Conservation (phyloP, 2,888 invertebrate genomes). For the Ypsolopha sequella region DNA sequence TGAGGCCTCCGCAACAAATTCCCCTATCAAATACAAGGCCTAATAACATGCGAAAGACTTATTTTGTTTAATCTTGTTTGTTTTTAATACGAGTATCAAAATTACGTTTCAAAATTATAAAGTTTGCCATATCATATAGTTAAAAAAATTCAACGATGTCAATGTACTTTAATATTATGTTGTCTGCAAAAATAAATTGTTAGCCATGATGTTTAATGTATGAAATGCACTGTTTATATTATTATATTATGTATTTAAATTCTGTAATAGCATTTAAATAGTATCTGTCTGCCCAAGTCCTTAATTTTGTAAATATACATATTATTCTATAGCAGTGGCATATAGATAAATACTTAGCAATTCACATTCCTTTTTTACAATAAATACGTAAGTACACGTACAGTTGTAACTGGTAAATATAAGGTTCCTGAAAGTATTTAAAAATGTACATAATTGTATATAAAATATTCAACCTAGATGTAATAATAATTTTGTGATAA, state of each 20-base stretch:
- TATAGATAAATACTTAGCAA: slow-evolving; percentile 10
- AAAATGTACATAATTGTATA: slow-evolving; percentile 6
- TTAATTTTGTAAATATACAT: slow-evolving; percentile 8
- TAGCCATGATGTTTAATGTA: neutral
- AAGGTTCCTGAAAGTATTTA: slow-evolving; percentile 42
- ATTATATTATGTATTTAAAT: neutral
- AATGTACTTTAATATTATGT: too few relatives aligned
- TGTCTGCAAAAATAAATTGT: too few relatives aligned
- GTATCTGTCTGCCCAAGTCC: neutral
- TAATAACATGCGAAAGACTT: slow-evolving; percentile 60
- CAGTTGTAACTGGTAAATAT: slow-evolving; percentile 27
- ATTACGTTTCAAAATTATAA: neutral
- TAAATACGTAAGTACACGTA: slow-evolving; percentile 10
- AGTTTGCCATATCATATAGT: neutral
- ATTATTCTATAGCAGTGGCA: slow-evolving; percentile 15
- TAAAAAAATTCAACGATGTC: neutral
- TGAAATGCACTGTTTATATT: neutral
- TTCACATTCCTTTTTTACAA: slow-evolving; percentile 34
- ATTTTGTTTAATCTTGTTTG: slow-evolving; percentile 50
- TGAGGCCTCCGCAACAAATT: slow-evolving; percentile 60
- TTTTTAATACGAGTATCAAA: neutral
- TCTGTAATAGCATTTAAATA: neutral
- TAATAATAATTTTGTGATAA: slow-evolving; percentile 56
- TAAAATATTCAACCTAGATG: neutral
- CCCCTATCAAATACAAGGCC: slow-evolving; percentile 59